Conservation (phyloP, 2,888 invertebrate genomes). For the Leptopterna dolabrata region DNA sequence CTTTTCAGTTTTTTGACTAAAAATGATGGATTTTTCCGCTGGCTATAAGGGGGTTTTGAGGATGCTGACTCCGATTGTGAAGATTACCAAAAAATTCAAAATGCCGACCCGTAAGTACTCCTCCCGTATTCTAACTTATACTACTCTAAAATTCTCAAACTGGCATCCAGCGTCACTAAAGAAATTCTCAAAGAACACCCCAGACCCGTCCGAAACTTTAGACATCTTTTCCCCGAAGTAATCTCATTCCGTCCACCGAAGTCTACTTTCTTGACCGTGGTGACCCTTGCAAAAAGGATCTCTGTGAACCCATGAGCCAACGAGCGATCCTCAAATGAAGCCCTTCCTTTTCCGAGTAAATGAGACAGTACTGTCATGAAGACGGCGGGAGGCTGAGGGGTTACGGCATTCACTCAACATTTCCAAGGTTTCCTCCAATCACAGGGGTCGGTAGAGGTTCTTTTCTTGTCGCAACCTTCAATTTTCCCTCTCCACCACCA, state of each 20-base stretch:
- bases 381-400: neutral
- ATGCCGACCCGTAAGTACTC: too few species aligned
- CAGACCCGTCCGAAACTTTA: too few species aligned
- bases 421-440: neutral
- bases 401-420: neutral
- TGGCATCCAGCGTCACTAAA: too few species aligned
- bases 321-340: neutral
- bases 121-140: too few species aligned
- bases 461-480: neutral
- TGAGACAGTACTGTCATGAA: neutral
- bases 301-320: neutral
- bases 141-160: too few species aligned
- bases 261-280: neutral
- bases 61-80: too few species aligned
- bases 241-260: neutral
- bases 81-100: too few species aligned
- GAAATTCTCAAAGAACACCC: too few species aligned
- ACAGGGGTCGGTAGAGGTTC: neutral
- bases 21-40: too few species aligned
- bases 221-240: too few species aligned
- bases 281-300: neutral
- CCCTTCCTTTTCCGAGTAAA: neutral
- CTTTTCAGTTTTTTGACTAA: too few species aligned
- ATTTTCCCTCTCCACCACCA: neutral
- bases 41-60: too few species aligned